A percentile compares a stretch with the other conserved stretches of the same genome.
Conservation (phyloP, 2,113 vertebrate species). For the Clarias batrachus region DNA sequence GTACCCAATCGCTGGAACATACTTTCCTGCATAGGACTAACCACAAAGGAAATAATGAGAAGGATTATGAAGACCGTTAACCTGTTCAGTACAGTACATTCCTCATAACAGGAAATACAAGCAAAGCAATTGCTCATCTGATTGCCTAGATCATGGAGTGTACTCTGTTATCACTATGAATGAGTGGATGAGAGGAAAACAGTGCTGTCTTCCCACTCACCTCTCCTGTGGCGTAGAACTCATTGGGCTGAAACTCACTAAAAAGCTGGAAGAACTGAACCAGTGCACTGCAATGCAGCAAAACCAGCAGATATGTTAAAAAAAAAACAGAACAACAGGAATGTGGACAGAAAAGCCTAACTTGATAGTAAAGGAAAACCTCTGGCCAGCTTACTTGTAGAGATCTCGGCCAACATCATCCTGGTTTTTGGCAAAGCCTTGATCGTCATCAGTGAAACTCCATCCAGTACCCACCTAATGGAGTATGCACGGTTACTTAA, state of each 20-base stretch:
- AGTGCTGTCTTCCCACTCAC: constrained; percentile 58
- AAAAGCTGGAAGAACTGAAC: constrained; percentile 83
- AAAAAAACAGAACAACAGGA: not conserved
- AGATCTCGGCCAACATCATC: constrained; percentile 77
- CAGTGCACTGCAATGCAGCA: constrained; percentile 69
- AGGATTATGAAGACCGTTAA: not conserved
- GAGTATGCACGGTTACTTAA: not conserved
- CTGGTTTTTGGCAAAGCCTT: constrained; percentile 73
- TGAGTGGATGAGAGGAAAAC: not conserved
- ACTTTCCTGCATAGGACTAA: constrained; percentile 81
- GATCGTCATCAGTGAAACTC: constrained; percentile 73
- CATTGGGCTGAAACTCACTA: constrained; percentile 79
- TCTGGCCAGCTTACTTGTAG: constrained; percentile 67
- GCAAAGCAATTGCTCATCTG: not conserved
- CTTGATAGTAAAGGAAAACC: not conserved
- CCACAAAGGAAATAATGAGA: not conserved
- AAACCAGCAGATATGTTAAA: constrained; percentile 13
- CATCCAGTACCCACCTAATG: constrained; percentile 80
- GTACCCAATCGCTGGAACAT: constrained; percentile 75
- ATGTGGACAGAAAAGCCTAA: not conserved
- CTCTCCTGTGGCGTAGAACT: constrained; percentile 83
- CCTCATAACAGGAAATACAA: not conserved
- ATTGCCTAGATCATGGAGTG: not conserved
- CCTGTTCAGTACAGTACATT: not conserved
- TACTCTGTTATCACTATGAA: not conserved